Percentiles rank a stretch among this genome's conserved stretches.
These are phyloP conservation scores for Orthosia incerta DNA, from an alignment of 2,888 invertebrate genomes.

Conservation along the genomic window DNA sequence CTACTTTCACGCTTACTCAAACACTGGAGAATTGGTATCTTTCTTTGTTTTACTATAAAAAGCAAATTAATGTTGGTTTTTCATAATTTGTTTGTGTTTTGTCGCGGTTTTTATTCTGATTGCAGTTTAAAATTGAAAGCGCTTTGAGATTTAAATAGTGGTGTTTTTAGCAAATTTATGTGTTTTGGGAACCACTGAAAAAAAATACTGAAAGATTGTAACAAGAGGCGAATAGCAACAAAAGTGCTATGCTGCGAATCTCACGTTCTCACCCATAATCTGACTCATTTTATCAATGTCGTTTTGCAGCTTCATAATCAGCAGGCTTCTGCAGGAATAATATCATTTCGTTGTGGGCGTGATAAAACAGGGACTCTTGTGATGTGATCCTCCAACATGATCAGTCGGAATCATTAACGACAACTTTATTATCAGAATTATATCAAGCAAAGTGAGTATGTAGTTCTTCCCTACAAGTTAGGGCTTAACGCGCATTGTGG, in stretches of 20 bases:
- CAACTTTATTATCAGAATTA: not conserved
- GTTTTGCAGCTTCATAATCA: not conserved
- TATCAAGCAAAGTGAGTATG: not conserved
- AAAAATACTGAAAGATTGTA: not conserved
- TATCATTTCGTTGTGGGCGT: not conserved
- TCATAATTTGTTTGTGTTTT: constrained; percentile 26
- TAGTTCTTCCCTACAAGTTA: no score
- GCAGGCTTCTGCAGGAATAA: not conserved
- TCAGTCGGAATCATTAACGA: not conserved
- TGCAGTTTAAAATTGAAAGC: constrained; percentile 31
- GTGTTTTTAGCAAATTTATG: not conserved
- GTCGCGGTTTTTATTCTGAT: constrained; percentile 10
- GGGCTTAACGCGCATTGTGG: no score
- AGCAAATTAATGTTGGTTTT: constrained; percentile 53
- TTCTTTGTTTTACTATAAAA: constrained; percentile 62
- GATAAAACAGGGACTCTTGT: not conserved
- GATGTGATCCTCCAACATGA: not conserved
- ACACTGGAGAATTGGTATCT: constrained; percentile 72
- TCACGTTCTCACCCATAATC: not conserved
- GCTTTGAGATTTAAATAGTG: not conserved
- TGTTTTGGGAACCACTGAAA: constrained; percentile 1
- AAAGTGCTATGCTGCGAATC: not conserved
- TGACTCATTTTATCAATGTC: not conserved
- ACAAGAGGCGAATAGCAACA: not conserved
- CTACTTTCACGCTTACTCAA: constrained; percentile 73